Base-by-base conservation (phyloP, 1,140 invertebrate species). In the Zaprionus capensis region DNA sequence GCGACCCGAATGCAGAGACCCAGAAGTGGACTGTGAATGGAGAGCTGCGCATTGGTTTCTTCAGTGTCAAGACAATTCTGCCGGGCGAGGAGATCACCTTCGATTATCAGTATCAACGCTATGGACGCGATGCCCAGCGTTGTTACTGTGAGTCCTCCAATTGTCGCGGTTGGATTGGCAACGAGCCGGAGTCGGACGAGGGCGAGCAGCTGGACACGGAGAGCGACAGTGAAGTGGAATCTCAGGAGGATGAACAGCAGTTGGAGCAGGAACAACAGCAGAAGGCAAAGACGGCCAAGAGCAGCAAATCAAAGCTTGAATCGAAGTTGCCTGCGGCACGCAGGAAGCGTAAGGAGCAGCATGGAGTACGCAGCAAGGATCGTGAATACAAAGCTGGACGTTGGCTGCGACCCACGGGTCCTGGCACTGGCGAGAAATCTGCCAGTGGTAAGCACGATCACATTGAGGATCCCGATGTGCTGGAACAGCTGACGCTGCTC, bases 1-100 rank as follows among this genome's bases (percentile, higher is more conserved):
- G 99, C 93, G 98, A 99, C 91, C 99, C 99, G 0, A 99, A 99
- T 93, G 97, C 98, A 6, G 98, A 99, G 94, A 99, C 99, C 1
- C 98, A 99, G 94, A 99, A 99, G 95, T 99, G 99, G 99, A 99
- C 98, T 1, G 98, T 99, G 0, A 99, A 99, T 94, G 98, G 98
- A 2, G 97, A 99, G 93, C 93, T 99, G 9, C 94, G 98, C 76
- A 98, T 99, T 82, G 99, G 99, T 0, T 99, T 99, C 94, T 99
- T 99, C 93, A 97, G 97, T 74, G 96, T 96, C 76, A 95, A 96
- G 80, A 95, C 95, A 17, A 96, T 99, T 77, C 87, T 94, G 46
- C 94, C 95, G 9, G 97, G 97, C 2, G 98, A 99, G 93, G 99
- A 99, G 94, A 96, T 99, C 28, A 99, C 98, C 0, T 99, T 99